A percentile compares a stretch with the other conserved stretches of the same genome.
Conservation (phyloP, 2,797 vertebrate species). For the Sebastes variabilis region DNA sequence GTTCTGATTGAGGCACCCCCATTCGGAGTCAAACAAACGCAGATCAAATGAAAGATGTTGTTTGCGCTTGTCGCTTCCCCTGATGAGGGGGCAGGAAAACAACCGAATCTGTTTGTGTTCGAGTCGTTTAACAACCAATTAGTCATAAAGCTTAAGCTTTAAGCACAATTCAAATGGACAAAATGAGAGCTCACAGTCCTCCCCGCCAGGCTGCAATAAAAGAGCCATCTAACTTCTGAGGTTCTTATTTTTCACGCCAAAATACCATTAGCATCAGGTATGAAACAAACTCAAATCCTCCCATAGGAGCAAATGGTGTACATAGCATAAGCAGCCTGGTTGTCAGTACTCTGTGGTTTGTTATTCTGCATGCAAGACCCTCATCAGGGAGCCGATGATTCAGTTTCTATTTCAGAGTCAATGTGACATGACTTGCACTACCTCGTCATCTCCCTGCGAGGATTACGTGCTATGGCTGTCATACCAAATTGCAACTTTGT, state of each 20-base stretch:
- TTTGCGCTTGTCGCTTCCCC: slow-evolving; percentile 48
- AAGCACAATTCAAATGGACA: slow-evolving; percentile 38
- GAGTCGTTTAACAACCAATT: slow-evolving; percentile 65
- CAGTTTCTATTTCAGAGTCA: slow-evolving; percentile 32
- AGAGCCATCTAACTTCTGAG: slow-evolving; percentile 5
- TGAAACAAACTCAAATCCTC: not conserved
- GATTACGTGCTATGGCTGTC: slow-evolving; percentile 54
- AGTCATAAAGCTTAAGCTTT: slow-evolving; percentile 47
- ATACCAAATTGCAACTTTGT: slow-evolving; percentile 54
- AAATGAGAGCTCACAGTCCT: slow-evolving; percentile 4
- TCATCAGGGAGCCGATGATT: slow-evolving; percentile 26
- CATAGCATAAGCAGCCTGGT: not conserved
- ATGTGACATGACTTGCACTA: slow-evolving; percentile 48
- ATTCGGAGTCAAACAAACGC: slow-evolving; percentile 51
- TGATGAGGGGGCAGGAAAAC: slow-evolving; percentile 55
- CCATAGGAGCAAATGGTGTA: not conserved
- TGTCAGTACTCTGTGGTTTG: slow-evolving; percentile 6
- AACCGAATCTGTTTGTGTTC: slow-evolving; percentile 35
- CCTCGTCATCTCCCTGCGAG: slow-evolving; percentile 27
- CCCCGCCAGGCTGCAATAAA: not conserved
- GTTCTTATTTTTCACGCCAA: not conserved
- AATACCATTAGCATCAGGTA: not conserved
- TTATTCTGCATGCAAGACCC: slow-evolving; percentile 10
- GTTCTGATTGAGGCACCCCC: slow-evolving; percentile 36
- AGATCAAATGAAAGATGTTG: slow-evolving; percentile 55